Evolutionary conservation across 2,888 invertebrate species (phyloP).

Genomic region (Elegia similella): DNA sequence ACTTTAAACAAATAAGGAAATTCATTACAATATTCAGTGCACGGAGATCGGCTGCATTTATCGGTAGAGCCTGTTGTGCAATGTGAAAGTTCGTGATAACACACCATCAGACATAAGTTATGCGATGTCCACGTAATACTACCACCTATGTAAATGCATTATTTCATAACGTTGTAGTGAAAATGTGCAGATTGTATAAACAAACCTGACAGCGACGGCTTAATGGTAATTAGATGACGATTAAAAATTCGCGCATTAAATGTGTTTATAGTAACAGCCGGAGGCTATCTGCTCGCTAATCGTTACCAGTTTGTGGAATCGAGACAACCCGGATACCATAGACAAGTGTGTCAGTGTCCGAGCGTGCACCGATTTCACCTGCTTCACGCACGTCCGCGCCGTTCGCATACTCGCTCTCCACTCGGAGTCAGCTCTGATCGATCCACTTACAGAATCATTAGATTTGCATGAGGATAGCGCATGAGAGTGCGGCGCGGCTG

Average conservation of each 20-base stretch:
- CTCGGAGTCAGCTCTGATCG: slow-evolving; percentile 44
- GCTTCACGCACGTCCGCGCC: slow-evolving; percentile 70
- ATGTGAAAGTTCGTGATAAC: slow-evolving; percentile 46
- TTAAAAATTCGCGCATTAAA: background rate
- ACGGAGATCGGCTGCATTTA: background rate
- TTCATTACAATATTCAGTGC: background rate
- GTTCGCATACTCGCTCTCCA: slow-evolving; percentile 49
- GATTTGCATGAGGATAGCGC: slow-evolving; percentile 49
- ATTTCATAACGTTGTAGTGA: slow-evolving; percentile 45
- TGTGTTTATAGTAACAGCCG: slow-evolving; percentile 33
- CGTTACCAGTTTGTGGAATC: slow-evolving; percentile 36
- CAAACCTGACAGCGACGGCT: slow-evolving; percentile 27
- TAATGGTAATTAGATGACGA: slow-evolving; percentile 11
- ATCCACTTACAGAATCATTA: slow-evolving; percentile 55
- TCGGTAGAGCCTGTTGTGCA: slow-evolving; percentile 13
- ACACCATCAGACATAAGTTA: slow-evolving; percentile 27
- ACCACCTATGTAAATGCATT: slow-evolving; percentile 37
- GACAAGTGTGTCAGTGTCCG: slow-evolving; percentile 65
- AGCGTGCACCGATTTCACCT: slow-evolving; percentile 65
- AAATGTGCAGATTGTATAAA: slow-evolving; percentile 40
- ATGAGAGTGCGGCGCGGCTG: slow-evolving; percentile 30
- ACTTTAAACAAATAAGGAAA: background rate
- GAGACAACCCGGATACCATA: slow-evolving; percentile 55
- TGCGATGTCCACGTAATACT: slow-evolving; percentile 38
- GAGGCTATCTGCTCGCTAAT: slow-evolving; percentile 27